phyloP scores from a whole-genome alignment of 2,888 invertebrate species.

The Timema cristinae region DNA sequence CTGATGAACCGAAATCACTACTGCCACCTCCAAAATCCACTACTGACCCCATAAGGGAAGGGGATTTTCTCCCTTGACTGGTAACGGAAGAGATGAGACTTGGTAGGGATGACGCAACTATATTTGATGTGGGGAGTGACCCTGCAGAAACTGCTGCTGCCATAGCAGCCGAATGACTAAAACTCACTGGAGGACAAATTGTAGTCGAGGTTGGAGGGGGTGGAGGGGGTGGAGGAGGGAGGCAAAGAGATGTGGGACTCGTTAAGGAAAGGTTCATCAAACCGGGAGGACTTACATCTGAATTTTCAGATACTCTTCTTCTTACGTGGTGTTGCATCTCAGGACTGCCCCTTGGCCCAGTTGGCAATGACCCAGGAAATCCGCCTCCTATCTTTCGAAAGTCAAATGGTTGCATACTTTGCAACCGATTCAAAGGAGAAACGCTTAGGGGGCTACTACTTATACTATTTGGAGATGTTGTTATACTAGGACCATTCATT shows the following conservation, averaged over 20 bases:
- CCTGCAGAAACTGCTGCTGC: slow-evolving; percentile 60
- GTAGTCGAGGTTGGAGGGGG: slow-evolving; percentile 57
- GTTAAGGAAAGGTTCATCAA: slow-evolving; percentile 57
- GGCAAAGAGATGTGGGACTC: slow-evolving; percentile 55
- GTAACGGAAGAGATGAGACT: slow-evolving; percentile 53
- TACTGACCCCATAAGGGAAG: slow-evolving; percentile 41
- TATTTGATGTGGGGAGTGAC: slow-evolving; percentile 56
- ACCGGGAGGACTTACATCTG: slow-evolving; percentile 45
- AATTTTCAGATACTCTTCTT: slow-evolving; percentile 52
- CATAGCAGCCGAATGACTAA: slow-evolving; percentile 57
- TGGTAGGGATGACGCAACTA: slow-evolving; percentile 60
- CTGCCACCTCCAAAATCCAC: slow-evolving; percentile 48
- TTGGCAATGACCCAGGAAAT: slow-evolving; percentile 20
- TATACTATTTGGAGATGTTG: slow-evolving; percentile 55
- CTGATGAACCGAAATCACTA: slow-evolving; percentile 54
- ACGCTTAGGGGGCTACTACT: slow-evolving; percentile 60
- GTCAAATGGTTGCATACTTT: slow-evolving; percentile 95
- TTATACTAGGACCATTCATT: slow-evolving; percentile 42
- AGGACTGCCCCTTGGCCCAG: slow-evolving; percentile 30
- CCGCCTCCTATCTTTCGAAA: slow-evolving; percentile 64
- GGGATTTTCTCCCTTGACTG: slow-evolving; percentile 48
- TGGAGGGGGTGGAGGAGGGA: slow-evolving; percentile 56
- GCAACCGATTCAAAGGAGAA: slow-evolving; percentile 81
- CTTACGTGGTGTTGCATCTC: slow-evolving; percentile 42
- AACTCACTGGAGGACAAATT: slow-evolving; percentile 45